phyloP scores from a whole-genome alignment of 37 sponge, comb jelly and placozoan genomes.

The Lycopodina hypogea region DNA sequence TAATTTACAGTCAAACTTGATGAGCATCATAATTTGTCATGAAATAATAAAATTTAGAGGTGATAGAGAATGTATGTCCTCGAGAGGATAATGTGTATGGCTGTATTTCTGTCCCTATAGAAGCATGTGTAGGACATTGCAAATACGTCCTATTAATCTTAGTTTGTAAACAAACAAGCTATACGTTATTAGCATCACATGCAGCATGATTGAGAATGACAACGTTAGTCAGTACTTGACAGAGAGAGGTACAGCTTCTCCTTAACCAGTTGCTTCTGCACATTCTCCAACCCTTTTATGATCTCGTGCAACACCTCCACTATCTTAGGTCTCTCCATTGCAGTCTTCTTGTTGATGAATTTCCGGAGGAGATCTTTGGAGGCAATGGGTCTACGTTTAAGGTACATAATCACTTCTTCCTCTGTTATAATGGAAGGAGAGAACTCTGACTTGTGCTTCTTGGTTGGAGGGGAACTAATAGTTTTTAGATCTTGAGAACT shows the following conservation, averaged over 20 bases:
- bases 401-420: constrained; percentile 77
- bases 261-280: constrained; percentile 52
- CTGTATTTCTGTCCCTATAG: too few relatives aligned
- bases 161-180: too few relatives aligned
- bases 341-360: constrained; percentile 75
- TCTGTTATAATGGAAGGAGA: constrained; percentile 57
- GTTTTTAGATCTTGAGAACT: background rate
- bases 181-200: too few relatives aligned
- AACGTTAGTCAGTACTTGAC: too few relatives aligned
- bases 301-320: constrained; percentile 49
- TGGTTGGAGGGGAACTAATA: constrained; percentile 27
- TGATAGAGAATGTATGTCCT: too few relatives aligned
- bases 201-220: too few relatives aligned
- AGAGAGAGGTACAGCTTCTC: constrained; percentile 72
- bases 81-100: too few relatives aligned
- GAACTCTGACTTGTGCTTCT: constrained; percentile 40
- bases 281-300: constrained; percentile 51
- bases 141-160: too few relatives aligned
- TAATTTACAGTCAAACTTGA: too few relatives aligned
- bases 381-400: constrained; percentile 78
- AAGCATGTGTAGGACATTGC: too few relatives aligned
- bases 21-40: too few relatives aligned
- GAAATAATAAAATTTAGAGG: too few relatives aligned
- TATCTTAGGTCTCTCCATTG: constrained; percentile 65
- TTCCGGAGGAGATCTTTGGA: constrained; percentile 83